Evolutionary conservation across 2,113 vertebrate genomes (phyloP), one percentile per base, ranked within the genome.

Genomic region (Herpetotheres cachinnans): DNA sequence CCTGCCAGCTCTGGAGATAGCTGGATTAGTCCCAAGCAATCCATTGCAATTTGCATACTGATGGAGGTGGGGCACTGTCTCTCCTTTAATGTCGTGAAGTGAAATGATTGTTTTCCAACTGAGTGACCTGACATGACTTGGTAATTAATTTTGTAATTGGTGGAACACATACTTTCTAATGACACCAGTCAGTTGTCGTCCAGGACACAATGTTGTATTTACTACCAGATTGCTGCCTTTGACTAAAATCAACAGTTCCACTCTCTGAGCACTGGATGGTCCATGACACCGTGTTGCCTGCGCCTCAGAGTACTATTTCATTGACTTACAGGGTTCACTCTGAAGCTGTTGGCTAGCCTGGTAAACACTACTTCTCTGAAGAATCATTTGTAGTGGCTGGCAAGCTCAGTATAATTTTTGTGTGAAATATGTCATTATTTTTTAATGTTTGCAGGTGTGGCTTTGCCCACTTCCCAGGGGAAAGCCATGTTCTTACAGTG

Each of bases 51-150:
- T 95, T 96, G 91, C 93, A 63, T 86, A 25, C 62, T 92, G 85
- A 65, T 83, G 72, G 83, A 97, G 91, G 80, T 72, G 78, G 62
- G 34, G 14, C 86, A 73, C 81, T n/a, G 26, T 65, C 90, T 95
- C 86, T 95, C 59, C 27, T 76, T 96, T 50, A 46, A 38, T 78
- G 46, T 38, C 7, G 16, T 65, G 71, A 97, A 91, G 82, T 89
- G 93, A 97, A 97, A 93, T 82, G 58, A 82, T 96, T 91, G 76
- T 94, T 97, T 97, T 98, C 90, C 95, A 93, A n/a, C 72, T 26
- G 84, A 95, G 58, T 91, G 82, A 80, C 90, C 81, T 49, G 70
- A 94, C 89, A 38, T 25, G 70, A 80, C 89, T 95, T 93, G 86
- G 40, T 91, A 96, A 97, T 97, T 95, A 93, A 78, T 89, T 94